Base-by-base conservation (phyloP, 2,797 vertebrate species). In the Ceryle rudis region DNA sequence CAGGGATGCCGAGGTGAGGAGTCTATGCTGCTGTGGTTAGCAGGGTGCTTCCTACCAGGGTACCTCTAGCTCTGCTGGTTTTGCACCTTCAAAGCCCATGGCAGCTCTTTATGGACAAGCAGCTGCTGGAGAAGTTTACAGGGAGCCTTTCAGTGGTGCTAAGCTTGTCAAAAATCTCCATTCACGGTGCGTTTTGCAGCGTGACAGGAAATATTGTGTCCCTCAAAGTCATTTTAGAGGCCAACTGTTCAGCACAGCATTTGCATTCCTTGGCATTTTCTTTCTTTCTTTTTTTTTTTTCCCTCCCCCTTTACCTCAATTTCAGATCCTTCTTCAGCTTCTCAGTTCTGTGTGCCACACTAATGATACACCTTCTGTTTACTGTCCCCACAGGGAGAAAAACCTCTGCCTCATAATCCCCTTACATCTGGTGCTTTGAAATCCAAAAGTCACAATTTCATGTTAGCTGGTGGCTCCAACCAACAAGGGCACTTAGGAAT, bases 301-400 rank as follows among this genome's bases (percentile, higher is more conserved):
- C 18, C 42, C 49, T 15, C 9, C 26, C 28, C 9, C 2, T 84
- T 84, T 65, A 7, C 54, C 73, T 67, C 67, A 54, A 64, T 93
- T 88, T 89, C 90, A 86, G 77, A 41, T 60, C 86, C 51, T 81
- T 31, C 74, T 61, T 84, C 52, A 93, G 92, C 75, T 92, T 93
- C 90, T 85, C 81, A 94, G 69, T 78, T 75, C 49, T 9, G 8
- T 72, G 61, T 6, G 0, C 65, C 35, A 61, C 79, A 65, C 74
- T 94, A 95, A 97, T 85, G 81, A 92, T 72, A 46, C 21, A 96
- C 95, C 96, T 97, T 95, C 96, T 97, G 95, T 94, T 97, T 89
- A 29, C 71, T 65, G 4, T 93, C 28, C 95, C 91, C 75, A 41
- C 2, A 16, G 82, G 95, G 82, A 84, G 51, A 58, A 73, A 79